These are phyloP conservation scores for Oithona nana DNA, from an alignment of 2,888 invertebrate genomes.

Conservation along the genomic window DNA sequence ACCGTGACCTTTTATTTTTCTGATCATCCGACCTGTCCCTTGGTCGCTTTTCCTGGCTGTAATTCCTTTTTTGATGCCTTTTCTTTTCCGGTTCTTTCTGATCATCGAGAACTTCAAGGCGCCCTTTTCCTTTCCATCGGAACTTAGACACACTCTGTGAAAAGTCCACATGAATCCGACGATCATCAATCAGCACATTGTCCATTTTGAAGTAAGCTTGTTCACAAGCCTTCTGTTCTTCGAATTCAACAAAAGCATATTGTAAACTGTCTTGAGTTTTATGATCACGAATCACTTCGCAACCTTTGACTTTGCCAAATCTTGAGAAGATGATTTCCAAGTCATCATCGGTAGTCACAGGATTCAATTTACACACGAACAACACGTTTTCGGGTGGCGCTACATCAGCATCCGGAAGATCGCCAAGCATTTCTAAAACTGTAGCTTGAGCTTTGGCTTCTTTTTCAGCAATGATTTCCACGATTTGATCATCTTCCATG, in stretches of 20 bases:
- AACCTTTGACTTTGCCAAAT: slow-evolving; percentile 31
- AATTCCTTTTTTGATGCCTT: background rate
- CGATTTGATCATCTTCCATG: slow-evolving; percentile 79
- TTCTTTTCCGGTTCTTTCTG: background rate
- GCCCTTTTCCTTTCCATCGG: slow-evolving; percentile 65
- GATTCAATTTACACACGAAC: slow-evolving; percentile 96
- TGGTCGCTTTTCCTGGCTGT: background rate
- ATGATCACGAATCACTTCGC: slow-evolving; percentile 88
- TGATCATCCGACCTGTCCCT: background rate
- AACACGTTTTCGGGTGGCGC: slow-evolving; percentile 97
- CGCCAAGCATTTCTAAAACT: slow-evolving; percentile 93
- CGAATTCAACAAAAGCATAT: slow-evolving; percentile 97
- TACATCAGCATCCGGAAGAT: slow-evolving; percentile 88
- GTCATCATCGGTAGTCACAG: slow-evolving; percentile 91
- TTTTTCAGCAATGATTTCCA: slow-evolving; percentile 72
- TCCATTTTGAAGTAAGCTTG: slow-evolving; percentile 99
- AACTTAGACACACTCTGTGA: slow-evolving; percentile 94
- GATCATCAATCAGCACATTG: slow-evolving; percentile 94
- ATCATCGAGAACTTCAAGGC: slow-evolving; percentile 1
- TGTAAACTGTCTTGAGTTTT: slow-evolving; percentile 84
- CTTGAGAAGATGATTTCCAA: slow-evolving; percentile 92
- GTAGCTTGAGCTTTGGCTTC: slow-evolving; percentile 94
- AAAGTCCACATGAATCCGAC: slow-evolving; percentile 97
- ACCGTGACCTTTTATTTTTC: background rate
- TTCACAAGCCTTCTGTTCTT: slow-evolving; percentile 75